Base-by-base conservation (phyloP, 2,888 invertebrate genomes). In the Eurytoma californica region DNA sequence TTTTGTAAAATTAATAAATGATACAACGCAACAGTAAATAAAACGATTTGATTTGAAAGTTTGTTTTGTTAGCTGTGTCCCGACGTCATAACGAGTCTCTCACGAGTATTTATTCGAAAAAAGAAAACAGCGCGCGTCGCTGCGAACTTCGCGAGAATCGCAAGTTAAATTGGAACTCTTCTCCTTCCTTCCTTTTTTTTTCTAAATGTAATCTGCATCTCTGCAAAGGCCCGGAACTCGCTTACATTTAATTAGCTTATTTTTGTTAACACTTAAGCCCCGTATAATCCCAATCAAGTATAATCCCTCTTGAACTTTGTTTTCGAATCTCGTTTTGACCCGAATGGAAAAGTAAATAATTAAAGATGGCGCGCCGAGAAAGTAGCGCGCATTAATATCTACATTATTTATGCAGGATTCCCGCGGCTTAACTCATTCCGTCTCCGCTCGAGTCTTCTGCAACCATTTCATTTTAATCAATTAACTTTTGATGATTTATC, bases 311-410 rank as follows among this genome's bases (percentile, higher is more conserved):
- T 30, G 66, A 77, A 77, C 60, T 77, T 72, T 77, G 47, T 67
- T 77, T 72, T 28, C 58, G 20, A 30, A 72, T 78, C 78, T 72
- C 70, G 39, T 57, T 72, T 47, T 72, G 57, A 16, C 47, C 58
- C 18, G 30, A 73, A 65, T 74, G 60, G 57, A 79, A 74, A 66
- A 74, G 79, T 74, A 69, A 79, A 79, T 79, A 74, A 74, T 79
- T 69, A 69, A 74, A 58, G 65, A 69, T 66, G 13, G 51, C 28
- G 66, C n/a, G 30, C 28, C 12, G 20, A 14, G 14, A 28, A 16
- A 57, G 30, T 4, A 14, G 53, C 16, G 24, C 51, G 16, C 39
- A 58, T 78, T 68, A 78, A 78, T 73, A 72, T 72, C 49, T 73
- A 57, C 51, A 68, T 72, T 63, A 76, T 70, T 76, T 76, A 76